phyloP scores from a whole-genome alignment of 2,113 vertebrate species.

The Diglossa brunneiventris region DNA sequence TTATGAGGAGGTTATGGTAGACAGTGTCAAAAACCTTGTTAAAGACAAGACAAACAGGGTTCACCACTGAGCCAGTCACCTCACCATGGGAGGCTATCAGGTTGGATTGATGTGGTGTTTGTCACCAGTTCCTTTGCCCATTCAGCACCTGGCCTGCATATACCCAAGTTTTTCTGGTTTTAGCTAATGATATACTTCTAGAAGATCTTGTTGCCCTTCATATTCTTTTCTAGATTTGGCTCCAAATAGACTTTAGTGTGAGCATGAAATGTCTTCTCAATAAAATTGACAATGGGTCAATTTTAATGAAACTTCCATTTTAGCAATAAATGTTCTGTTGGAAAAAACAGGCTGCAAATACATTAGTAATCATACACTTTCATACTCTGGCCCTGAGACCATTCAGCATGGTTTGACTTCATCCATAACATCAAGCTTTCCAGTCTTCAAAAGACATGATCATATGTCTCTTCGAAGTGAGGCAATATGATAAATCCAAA shows the following conservation, averaged over 20 bases:
- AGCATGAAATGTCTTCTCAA: background rate
- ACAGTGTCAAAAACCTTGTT: background rate
- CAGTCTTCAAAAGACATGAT: background rate
- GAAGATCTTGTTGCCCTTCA: background rate
- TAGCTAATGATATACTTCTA: background rate
- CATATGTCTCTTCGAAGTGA: background rate
- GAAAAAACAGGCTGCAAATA: background rate
- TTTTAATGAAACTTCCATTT: background rate
- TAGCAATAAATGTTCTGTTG: background rate
- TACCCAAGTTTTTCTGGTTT: background rate
- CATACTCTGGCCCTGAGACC: background rate
- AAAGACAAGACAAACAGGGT: background rate
- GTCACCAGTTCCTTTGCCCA: background rate
- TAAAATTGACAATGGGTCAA: background rate
- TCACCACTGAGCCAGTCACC: background rate
- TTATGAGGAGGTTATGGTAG: background rate
- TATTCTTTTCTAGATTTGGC: background rate
- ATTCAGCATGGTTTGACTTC: background rate
- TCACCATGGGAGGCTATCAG: background rate
- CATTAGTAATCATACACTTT: background rate
- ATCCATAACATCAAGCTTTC: background rate
- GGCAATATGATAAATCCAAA: background rate
- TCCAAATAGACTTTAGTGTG: background rate
- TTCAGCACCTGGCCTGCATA: background rate
- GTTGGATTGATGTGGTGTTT: fast-evolving